phyloP scores from a whole-genome alignment of 2,113 vertebrate species.

The Copsychus sechellarum region DNA sequence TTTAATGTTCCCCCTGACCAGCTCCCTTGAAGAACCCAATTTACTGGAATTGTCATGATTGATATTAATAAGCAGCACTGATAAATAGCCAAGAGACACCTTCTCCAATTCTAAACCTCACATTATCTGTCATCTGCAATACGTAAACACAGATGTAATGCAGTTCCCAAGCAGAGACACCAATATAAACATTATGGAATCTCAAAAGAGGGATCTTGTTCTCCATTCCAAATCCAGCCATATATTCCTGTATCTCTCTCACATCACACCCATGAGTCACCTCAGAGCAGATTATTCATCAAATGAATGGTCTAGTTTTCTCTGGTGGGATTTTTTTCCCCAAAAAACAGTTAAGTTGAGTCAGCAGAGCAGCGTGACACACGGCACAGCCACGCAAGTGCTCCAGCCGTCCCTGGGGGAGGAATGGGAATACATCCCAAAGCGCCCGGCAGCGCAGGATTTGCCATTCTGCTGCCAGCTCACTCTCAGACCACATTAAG shows the following conservation, averaged over 20 bases:
- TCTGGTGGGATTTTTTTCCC: background rate
- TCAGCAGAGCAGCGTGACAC: background rate
- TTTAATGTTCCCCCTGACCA: rapidly evolving
- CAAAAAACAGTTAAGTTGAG: background rate
- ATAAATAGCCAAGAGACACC: background rate
- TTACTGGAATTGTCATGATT: background rate
- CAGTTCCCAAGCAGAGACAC: background rate
- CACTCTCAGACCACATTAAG: background rate
- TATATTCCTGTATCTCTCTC: background rate
- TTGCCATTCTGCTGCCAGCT: background rate
- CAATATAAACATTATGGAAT: background rate
- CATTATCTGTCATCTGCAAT: background rate
- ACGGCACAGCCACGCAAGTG: background rate
- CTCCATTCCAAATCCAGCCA: background rate
- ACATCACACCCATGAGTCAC: background rate
- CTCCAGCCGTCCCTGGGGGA: background rate
- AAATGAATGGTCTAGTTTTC: background rate
- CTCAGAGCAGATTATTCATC: background rate
- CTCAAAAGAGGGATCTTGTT: background rate
- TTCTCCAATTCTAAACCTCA: background rate
- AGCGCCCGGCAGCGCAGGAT: rapidly evolving
- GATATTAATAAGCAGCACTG: background rate
- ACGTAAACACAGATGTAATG: background rate
- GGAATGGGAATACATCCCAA: background rate
- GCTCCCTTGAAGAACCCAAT: background rate